A percentile compares a stretch with the other conserved stretches of the same genome.
Conservation (phyloP, 2,888 invertebrate species). For the Cataglyphis livida region DNA sequence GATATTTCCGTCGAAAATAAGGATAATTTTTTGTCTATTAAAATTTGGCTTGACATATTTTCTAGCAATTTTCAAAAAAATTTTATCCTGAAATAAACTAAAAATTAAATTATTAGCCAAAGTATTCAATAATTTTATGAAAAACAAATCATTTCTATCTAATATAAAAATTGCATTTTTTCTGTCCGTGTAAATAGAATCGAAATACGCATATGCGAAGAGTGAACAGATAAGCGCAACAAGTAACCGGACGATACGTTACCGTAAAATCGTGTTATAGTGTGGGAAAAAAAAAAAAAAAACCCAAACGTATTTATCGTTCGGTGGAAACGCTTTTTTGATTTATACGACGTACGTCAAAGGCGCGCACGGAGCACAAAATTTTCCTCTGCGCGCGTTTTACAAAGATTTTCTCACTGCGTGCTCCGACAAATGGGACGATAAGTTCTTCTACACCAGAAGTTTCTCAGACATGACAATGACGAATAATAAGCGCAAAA, state of each 20-base stretch:
- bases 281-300: background rate
- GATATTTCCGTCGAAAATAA: background rate
- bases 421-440: constrained; percentile 42
- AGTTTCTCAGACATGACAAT: constrained; percentile 46
- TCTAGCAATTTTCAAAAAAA: background rate
- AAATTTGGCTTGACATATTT: background rate
- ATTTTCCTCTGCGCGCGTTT: constrained; percentile 43
- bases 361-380: constrained; percentile 4
- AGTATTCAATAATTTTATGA: constrained; percentile 1
- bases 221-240: constrained; percentile 15
- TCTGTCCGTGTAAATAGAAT: background rate
- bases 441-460: constrained; percentile 48
- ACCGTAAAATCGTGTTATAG: background rate
- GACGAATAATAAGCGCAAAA: constrained; percentile 51
- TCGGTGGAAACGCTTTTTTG: constrained; percentile 14
- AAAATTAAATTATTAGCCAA: background rate
- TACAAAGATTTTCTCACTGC: constrained; percentile 62
- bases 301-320: constrained; percentile 33
- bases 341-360: constrained; percentile 44
- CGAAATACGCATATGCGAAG: background rate
- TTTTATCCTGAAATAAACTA: background rate
- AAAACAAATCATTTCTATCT: background rate
- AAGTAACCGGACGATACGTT: constrained; percentile 34
- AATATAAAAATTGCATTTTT: constrained; percentile 3
- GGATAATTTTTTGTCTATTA: background rate